Conservation (phyloP, 92 coral and sea anemone species). For the Umimayanthus chanpuru region DNA sequence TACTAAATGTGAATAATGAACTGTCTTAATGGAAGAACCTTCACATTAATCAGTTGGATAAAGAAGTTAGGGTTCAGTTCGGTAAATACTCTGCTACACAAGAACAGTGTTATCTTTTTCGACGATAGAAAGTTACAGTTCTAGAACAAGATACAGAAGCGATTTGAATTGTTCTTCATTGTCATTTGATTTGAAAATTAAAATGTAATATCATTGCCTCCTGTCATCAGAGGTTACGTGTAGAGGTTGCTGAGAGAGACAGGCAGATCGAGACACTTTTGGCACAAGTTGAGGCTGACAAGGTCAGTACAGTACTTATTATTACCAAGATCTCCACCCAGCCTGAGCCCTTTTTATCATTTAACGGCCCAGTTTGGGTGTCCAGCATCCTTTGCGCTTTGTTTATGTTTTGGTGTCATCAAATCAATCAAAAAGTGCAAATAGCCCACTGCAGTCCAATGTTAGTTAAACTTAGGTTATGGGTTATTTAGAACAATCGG, state of each 20-base stretch:
- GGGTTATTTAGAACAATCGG: no score
- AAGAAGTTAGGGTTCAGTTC: not conserved
- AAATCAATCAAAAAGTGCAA: no score
- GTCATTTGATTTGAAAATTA: no score
- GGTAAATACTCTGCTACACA: not conserved
- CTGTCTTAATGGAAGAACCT: not conserved
- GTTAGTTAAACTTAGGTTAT: no score
- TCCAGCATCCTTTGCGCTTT: no score
- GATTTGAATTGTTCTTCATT: no score
- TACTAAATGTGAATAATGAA: not conserved
- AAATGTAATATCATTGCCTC: no score
- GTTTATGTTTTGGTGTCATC: no score
- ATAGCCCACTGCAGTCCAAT: no score
- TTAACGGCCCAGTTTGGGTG: no score
- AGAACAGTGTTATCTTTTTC: no score
- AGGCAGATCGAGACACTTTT: constrained; percentile 89
- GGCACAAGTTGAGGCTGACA: constrained; percentile 95
- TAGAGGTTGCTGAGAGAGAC: constrained; percentile 84
- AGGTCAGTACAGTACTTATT: constrained; percentile 58
- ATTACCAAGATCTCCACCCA: not conserved
- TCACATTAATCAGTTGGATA: not conserved
- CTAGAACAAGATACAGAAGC: not conserved
- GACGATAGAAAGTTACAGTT: no score
- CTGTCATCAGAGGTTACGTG: constrained; percentile 65
- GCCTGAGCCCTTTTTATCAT: not conserved